Conservation (phyloP, 2,797 vertebrate genomes). For the Ceryle rudis region DNA sequence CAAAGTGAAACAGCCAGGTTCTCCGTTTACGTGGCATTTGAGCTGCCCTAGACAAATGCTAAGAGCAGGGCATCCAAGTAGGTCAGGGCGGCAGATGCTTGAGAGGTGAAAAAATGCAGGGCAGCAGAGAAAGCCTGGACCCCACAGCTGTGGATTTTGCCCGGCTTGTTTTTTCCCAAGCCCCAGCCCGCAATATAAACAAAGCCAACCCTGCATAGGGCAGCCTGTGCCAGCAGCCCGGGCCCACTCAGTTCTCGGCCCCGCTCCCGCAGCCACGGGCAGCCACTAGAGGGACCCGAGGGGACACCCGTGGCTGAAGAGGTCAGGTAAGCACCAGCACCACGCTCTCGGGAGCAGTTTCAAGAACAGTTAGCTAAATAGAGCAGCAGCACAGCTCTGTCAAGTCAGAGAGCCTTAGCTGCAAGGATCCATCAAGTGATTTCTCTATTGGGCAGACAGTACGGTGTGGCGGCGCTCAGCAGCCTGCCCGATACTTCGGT, state of each 20-base stretch:
- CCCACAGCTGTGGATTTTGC: background rate
- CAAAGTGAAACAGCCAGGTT: background rate
- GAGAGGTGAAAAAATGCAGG: background rate
- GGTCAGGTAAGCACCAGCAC: background rate
- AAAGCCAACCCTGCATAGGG: background rate
- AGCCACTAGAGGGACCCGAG: background rate
- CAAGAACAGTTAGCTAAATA: background rate
- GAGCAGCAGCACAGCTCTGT: background rate
- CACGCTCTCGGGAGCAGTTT: rapidly evolving
- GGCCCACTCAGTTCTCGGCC: background rate
- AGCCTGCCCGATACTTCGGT: background rate
- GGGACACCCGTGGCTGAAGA: background rate
- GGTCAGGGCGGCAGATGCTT: background rate
- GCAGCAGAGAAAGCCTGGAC: background rate
- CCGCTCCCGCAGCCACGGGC: background rate
- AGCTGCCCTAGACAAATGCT: background rate
- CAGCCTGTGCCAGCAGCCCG: rapidly evolving
- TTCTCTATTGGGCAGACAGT: background rate
- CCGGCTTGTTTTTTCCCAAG: background rate
- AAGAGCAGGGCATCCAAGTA: background rate
- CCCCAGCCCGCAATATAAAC: rapidly evolving
- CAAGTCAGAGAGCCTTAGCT: background rate
- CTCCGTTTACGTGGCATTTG: background rate
- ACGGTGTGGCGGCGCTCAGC: background rate
- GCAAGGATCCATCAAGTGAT: background rate